Evolutionary conservation across 1,140 invertebrate species (phyloP).

Genomic region (Diplogasteroides magnus): DNA sequence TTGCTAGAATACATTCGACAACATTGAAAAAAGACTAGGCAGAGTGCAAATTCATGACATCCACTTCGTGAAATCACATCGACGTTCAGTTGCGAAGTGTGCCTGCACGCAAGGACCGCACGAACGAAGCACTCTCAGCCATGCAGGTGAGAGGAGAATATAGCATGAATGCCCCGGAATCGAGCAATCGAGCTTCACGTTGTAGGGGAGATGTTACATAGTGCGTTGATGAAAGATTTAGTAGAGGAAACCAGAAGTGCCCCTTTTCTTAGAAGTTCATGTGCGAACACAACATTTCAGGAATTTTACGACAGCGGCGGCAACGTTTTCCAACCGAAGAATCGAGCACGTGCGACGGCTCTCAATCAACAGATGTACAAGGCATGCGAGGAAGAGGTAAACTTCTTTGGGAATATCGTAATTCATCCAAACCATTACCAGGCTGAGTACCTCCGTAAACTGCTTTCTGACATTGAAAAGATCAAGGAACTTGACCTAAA

Average conservation of each 20-base stretch:
- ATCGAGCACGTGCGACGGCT: neutral
- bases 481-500: neutral
- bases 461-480: neutral
- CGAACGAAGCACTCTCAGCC: neutral
- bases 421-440: too few species aligned
- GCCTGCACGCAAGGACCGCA: neutral
- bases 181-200: too few species aligned
- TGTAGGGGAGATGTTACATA: too few species aligned
- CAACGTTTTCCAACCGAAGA: neutral
- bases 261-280: too few species aligned
- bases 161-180: too few species aligned
- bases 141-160: too few species aligned
- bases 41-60: neutral
- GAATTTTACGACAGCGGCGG: neutral
- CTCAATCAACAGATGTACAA: neutral
- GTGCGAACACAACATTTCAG: too few species aligned
- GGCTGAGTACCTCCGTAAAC: neutral
- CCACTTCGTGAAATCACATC: neutral
- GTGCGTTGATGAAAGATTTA: too few species aligned
- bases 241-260: too few species aligned
- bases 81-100: neutral
- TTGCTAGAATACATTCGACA: neutral
- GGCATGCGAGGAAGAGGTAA: neutral
- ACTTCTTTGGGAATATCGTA: too few species aligned
- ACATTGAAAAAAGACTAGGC: neutral